Evolutionary conservation across 2,888 invertebrate genomes (phyloP).

Genomic region (Diplolepis rosae): DNA sequence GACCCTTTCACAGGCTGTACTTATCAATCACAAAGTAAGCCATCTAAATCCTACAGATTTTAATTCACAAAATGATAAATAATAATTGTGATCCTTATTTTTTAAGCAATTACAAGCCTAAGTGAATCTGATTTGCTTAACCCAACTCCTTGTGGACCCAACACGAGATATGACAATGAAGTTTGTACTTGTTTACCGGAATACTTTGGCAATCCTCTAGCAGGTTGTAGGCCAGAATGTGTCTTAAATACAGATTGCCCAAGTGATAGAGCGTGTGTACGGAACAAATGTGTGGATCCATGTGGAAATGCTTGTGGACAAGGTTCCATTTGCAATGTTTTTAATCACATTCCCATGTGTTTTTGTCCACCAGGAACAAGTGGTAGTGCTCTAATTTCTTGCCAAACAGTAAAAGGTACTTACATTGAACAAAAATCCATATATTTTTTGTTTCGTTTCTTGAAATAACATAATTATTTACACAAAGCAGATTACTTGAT

Average conservation of each 20-base stretch:
- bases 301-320: constrained; percentile 79
- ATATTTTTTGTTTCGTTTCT: not conserved
- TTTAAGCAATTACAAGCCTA: constrained; percentile 51
- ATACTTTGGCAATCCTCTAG: constrained; percentile 68
- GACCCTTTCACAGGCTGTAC: constrained; percentile 84
- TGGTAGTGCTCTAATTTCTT: constrained; percentile 82
- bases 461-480: not conserved
- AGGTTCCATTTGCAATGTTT: constrained; percentile 77
- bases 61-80: constrained; percentile 47
- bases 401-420: constrained; percentile 77
- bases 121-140: constrained; percentile 67
- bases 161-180: constrained; percentile 70
- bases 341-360: constrained; percentile 78
- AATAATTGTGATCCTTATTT: not conserved
- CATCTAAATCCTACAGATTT: not conserved
- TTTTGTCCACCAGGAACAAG: constrained; percentile 79
- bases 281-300: constrained; percentile 78
- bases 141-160: constrained; percentile 74
- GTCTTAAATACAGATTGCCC: constrained; percentile 79
- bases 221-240: constrained; percentile 78
- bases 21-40: constrained; percentile 73
- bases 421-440: not conserved
- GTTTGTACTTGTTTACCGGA: constrained; percentile 68
- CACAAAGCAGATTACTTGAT: not conserved
- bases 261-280: constrained; percentile 77